Conservation (phyloP, 2,797 vertebrate species). For the Sylvilagus floridanus region DNA sequence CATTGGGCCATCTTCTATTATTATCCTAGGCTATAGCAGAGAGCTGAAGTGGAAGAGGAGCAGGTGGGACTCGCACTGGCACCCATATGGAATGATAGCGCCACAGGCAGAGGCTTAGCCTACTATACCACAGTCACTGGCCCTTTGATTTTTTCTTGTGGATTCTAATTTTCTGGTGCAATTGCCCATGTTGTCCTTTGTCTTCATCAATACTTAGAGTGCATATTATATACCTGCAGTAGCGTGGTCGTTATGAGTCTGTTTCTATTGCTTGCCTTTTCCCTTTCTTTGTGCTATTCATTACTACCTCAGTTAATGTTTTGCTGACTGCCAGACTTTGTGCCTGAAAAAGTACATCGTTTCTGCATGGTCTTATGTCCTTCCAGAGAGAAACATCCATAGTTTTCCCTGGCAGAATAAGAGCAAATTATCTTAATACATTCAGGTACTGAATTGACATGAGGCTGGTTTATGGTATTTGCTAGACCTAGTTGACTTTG, state of each 20-base stretch:
- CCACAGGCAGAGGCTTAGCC: no score
- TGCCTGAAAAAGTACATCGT: background rate
- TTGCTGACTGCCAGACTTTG: background rate
- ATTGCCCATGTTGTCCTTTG: background rate
- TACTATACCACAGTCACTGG: no score
- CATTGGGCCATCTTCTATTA: no score
- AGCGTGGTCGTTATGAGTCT: conserved; percentile 15
- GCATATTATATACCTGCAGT: background rate
- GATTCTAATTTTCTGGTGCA: conserved; percentile 24
- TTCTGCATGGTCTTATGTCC: background rate
- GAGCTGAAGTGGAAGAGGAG: no score
- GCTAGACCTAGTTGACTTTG: background rate
- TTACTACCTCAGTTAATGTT: background rate
- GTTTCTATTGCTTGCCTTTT: conserved; percentile 2
- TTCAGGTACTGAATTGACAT: background rate
- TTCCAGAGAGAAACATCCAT: background rate
- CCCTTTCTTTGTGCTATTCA: conserved; percentile 17
- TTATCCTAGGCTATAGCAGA: no score
- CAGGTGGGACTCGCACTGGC: no score
- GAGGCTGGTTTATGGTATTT: background rate
- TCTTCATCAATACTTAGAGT: conserved; percentile 27
- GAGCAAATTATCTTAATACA: background rate
- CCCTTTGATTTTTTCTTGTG: background rate
- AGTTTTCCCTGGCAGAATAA: background rate
- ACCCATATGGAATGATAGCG: no score